Evolutionary conservation across 2,888 invertebrate species (phyloP), one percentile per base, ranked within the genome.

Genomic region (Tribolium freemani): DNA sequence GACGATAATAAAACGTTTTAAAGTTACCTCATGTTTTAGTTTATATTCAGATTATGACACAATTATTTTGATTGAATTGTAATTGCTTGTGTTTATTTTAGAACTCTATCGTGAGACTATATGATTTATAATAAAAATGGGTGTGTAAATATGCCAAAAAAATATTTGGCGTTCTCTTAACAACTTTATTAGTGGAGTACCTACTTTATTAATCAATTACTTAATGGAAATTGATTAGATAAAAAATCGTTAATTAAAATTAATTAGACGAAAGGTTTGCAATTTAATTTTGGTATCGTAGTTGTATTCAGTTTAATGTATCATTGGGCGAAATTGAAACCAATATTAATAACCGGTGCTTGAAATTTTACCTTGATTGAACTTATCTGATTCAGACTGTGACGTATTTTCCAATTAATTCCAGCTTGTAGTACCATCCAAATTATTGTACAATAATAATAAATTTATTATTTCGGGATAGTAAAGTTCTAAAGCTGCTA

Each of bases 321-420:
- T 26, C 5, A 26, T 26, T 26, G 2, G 5, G 5, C 26, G 5
- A 26, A 26, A 26, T 26, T 26, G 38, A 38, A 38, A 38, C 31
- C 31, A n/a, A 38, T 38, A 38, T 38, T 38, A 38, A 38, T 38
- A 38, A 8, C 38, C 3, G n/a, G 38, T 38, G 38, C 8, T 38
- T 38, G 38, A 21, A 16, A 21, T n/a, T 51, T 51, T 51, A 21
- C 51, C 51, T 51, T 51, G 16, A 51, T 51, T 16, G 20, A 51
- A 16, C 51, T 51, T 51, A 51, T 51, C 51, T 20, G 16, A 51
- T 20, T 16, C 51, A 51, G 16, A 51, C 51, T 11, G 13, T 51
- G 51, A 51, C 20, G 51, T 20, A 51, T 38, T 5, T 51, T 16
- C 16, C 1, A n/a, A 51, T 50, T 50, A 50, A 13, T 6, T 20